phyloP scores from a whole-genome alignment of 30 jellyfish, hydroid and myxozoan genomes.

The Turritopsis dohrnii region DNA sequence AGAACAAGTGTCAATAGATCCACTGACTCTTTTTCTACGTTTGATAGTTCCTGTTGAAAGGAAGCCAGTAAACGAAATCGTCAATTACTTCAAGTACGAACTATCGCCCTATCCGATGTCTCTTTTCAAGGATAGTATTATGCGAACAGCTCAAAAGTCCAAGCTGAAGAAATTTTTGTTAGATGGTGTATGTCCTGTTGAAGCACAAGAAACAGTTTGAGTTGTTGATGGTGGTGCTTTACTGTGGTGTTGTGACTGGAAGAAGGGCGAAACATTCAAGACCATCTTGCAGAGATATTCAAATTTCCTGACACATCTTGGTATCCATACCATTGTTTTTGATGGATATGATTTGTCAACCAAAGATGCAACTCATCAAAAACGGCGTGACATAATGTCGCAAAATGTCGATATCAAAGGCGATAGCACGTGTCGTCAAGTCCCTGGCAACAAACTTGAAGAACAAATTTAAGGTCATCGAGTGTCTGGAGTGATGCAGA shows the following conservation, averaged over 20 bases:
- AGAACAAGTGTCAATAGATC: constrained; percentile 46
- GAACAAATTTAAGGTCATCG: too few species aligned
- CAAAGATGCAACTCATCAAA: constrained; percentile 16
- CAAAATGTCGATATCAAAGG: too few species aligned
- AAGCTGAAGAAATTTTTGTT: constrained; percentile 17
- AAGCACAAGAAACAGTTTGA: neutral
- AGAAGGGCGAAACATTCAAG: constrained; percentile 13
- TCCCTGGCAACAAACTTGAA: too few species aligned
- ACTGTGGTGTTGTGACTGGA: constrained; percentile 25
- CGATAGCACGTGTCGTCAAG: too few species aligned
- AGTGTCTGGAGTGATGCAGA: too few species aligned
- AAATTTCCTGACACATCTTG: neutral
- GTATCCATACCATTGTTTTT: neutral
- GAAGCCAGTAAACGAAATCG: constrained; percentile 26
- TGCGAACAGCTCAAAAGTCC: constrained; percentile 36
- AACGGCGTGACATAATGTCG: neutral
- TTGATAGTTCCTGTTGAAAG: constrained; percentile 21
- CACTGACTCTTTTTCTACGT: constrained; percentile 44
- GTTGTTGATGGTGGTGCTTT: constrained; percentile 19
- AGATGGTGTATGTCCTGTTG: constrained; percentile 17
- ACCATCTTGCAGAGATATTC: constrained; percentile 4
- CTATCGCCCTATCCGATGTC: constrained; percentile 24
- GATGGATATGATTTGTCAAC: constrained; percentile 17
- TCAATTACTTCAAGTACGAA: constrained; percentile 23
- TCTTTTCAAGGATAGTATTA: constrained; percentile 22